These are phyloP conservation scores for Oncorhynchus nerka DNA, from an alignment of 2,113 vertebrate species.

Conservation along the genomic window DNA sequence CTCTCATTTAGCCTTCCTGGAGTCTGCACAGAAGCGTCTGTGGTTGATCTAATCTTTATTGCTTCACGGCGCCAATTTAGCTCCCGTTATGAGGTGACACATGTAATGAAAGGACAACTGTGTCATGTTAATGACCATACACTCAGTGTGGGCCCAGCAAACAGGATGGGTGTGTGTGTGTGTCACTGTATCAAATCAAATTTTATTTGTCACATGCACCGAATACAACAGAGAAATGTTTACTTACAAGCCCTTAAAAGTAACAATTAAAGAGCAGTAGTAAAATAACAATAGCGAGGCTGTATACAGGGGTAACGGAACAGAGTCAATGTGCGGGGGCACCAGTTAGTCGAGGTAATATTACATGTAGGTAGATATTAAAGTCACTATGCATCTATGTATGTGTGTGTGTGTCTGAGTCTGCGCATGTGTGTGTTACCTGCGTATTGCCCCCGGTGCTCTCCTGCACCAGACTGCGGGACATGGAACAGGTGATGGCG, in stretches of 20 bases:
- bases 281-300: no score
- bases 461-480: constrained; percentile 95
- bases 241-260: no score
- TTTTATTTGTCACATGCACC: no score
- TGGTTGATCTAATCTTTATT: constrained; percentile 12
- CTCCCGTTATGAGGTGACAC: neutral
- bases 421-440: constrained; percentile 65
- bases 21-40: neutral
- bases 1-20: neutral
- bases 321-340: no score
- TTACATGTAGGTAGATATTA: no score
- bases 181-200: neutral
- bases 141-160: neutral
- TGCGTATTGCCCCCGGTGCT: constrained; percentile 94
- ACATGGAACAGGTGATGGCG: constrained; percentile 89
- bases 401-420: constrained; percentile 50
- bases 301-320: constrained; percentile 18
- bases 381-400: neutral
- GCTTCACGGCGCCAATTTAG: constrained; percentile 29
- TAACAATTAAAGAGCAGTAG: no score
- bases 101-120: neutral
- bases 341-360: no score
- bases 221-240: no score
- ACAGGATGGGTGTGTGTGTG: neutral
- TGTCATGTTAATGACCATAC: neutral